Base-by-base conservation (phyloP, 2,888 invertebrate species). In the Phymatocera aterrima region DNA sequence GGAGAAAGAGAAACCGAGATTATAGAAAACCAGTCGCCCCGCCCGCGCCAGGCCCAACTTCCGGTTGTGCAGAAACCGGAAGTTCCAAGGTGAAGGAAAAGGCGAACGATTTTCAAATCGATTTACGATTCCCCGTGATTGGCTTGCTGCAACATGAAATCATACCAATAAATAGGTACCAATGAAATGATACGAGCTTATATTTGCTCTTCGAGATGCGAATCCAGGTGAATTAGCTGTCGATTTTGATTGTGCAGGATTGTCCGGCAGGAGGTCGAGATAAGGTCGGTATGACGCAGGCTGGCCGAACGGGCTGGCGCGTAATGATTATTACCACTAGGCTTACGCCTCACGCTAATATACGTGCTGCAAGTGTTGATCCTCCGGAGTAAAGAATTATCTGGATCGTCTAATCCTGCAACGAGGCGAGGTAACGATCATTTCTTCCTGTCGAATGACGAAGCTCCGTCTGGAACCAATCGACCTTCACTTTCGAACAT, bases 291-390 rank as follows among this genome's bases (percentile, higher is more conserved):
- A 64, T 83, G 84, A 24, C 85, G 86, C 48, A 88, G 83, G 77
- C 86, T 87, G 3, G 84, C 85, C 57, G 86, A 87, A 82, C 85
- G 84, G 12, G 81, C 82, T 5, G 87, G 83, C 5, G 83, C 82
- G 15, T 77, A 77, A 74, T 84, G 84, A 68, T 84, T 84, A 68
- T 82, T 87, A 37, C 84, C 87, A 78, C 88, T 88, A 70, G 86
- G 88, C 81, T 91, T 91, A 61, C 92, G 91, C 78, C 93, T 91
- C 84, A 93, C 91, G 87, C 93, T 93, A 83, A 94, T 91, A 90
- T 93, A 94, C 2, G 94, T 93, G 79, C 93, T 94, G 88, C 92
- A 93, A 21, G 94, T 94, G 90, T 94, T 94, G 86, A 93, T 93
- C 81, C 94, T 91, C 82, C 93, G 93, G 28, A 94, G 91, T 80